Percentiles rank a stretch among this genome's conserved stretches.
These are phyloP conservation scores for Papilio dardanus DNA, from an alignment of 1,140 invertebrate genomes.

Conservation along the genomic window DNA sequence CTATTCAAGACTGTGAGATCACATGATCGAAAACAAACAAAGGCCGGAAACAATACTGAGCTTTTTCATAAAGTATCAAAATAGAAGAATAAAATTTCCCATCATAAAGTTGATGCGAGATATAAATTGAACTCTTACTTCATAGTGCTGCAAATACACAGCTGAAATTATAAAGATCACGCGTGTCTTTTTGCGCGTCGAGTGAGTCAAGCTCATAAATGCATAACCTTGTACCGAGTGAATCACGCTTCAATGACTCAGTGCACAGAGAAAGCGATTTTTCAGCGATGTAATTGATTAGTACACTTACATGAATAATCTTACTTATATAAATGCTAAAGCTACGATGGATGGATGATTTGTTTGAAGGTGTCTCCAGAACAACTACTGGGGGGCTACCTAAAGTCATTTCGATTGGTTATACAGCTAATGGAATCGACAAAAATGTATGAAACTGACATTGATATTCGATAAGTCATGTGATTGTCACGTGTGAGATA, in stretches of 20 bases:
- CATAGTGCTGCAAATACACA: background rate
- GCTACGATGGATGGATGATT: too few relatives aligned
- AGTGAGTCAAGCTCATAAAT: conserved; percentile 22
- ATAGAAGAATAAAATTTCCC: background rate
- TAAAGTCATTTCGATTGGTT: too few relatives aligned
- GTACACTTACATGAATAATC: background rate
- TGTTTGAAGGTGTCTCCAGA: too few relatives aligned
- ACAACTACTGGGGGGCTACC: too few relatives aligned
- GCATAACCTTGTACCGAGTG: conserved; percentile 14
- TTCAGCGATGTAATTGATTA: conserved; percentile 18
- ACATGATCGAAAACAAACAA: too few relatives aligned
- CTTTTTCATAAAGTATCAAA: background rate
- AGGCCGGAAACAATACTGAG: background rate
- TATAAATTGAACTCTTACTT: conserved; percentile 10
- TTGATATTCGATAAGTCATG: too few relatives aligned
- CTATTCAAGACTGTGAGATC: background rate
- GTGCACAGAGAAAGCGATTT: conserved; percentile 25
- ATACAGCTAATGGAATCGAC: too few relatives aligned
- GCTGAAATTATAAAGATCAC: conserved; percentile 2
- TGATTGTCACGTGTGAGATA: too few relatives aligned
- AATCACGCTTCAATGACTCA: conserved; percentile 31
- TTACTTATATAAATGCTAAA: too few relatives aligned
- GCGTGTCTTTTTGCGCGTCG: background rate
- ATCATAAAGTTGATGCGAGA: background rate
- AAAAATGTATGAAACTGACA: too few relatives aligned